Evolutionary conservation across 2,888 invertebrate species (phyloP).

Genomic region (Bedellia somnulentella): DNA sequence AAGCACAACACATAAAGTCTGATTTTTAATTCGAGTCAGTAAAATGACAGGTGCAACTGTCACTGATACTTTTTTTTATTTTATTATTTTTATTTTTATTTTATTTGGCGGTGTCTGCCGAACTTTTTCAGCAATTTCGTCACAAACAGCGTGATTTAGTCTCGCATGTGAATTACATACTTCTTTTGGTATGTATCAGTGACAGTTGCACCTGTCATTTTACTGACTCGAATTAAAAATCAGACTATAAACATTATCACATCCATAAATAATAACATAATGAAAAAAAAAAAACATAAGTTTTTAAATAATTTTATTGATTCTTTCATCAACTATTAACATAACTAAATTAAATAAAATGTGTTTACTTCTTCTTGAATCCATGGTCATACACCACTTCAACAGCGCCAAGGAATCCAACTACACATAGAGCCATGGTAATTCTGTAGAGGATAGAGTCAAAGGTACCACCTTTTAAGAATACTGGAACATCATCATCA

Average conservation of each 20-base stretch:
- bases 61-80: too few relatives aligned
- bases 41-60: too few relatives aligned
- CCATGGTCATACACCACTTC: conserved; percentile 37
- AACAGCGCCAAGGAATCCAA: conserved; percentile 33
- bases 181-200: too few relatives aligned
- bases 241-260: neutral
- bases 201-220: too few relatives aligned
- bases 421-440: conserved; percentile 35
- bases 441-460: conserved; percentile 50
- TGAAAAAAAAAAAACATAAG: neutral
- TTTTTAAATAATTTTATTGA: neutral
- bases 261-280: neutral
- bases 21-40: too few relatives aligned
- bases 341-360: neutral
- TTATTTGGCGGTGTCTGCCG: too few relatives aligned
- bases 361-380: conserved; percentile 30
- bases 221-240: too few relatives aligned
- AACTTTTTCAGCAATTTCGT: too few relatives aligned
- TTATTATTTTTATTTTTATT: too few relatives aligned
- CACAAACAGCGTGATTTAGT: too few relatives aligned
- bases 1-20: too few relatives aligned
- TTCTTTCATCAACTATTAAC: neutral
- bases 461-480: conserved; percentile 59
- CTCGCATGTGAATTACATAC: too few relatives aligned
- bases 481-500: conserved; percentile 61